phyloP scores from a whole-genome alignment of 2,113 vertebrate genomes.

The Dicentrarchus labrax region DNA sequence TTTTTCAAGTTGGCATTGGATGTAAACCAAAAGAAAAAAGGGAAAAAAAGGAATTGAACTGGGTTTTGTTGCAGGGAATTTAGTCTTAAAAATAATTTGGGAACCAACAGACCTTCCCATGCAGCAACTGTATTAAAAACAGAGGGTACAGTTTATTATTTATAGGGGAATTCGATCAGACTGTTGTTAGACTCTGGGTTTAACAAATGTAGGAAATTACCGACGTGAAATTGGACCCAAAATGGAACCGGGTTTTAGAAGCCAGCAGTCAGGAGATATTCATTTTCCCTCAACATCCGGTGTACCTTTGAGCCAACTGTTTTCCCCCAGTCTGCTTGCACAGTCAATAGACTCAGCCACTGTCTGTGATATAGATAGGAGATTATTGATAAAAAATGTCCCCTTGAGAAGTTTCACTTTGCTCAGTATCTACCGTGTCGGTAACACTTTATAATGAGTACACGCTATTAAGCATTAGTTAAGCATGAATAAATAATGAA shows the following conservation, averaged over 20 bases:
- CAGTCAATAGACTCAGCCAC: background rate
- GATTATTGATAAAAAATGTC: slow-evolving; percentile 30
- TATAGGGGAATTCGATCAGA: background rate
- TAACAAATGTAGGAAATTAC: background rate
- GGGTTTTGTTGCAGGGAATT: too few relatives aligned
- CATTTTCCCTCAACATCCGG: slow-evolving; percentile 8
- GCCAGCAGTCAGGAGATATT: background rate
- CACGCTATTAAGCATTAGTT: too few relatives aligned
- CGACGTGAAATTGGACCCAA: background rate
- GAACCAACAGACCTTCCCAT: background rate
- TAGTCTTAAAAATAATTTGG: background rate
- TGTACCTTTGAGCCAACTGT: slow-evolving; percentile 1
- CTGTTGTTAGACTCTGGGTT: background rate
- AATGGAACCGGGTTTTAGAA: background rate
- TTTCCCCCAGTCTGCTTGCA: background rate
- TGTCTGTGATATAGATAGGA: slow-evolving; percentile 22
- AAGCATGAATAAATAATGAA: too few relatives aligned
- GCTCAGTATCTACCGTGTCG: background rate
- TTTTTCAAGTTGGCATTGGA: too few relatives aligned
- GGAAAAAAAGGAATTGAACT: too few relatives aligned
- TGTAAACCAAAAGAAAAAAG: background rate
- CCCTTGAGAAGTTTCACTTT: background rate
- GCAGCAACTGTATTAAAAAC: background rate
- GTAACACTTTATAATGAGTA: too few relatives aligned
- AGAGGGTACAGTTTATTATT: background rate